Evolutionary conservation across 2,888 invertebrate species (phyloP), one percentile per base, ranked within the genome.

Genomic region (Drosophila borealis): DNA sequence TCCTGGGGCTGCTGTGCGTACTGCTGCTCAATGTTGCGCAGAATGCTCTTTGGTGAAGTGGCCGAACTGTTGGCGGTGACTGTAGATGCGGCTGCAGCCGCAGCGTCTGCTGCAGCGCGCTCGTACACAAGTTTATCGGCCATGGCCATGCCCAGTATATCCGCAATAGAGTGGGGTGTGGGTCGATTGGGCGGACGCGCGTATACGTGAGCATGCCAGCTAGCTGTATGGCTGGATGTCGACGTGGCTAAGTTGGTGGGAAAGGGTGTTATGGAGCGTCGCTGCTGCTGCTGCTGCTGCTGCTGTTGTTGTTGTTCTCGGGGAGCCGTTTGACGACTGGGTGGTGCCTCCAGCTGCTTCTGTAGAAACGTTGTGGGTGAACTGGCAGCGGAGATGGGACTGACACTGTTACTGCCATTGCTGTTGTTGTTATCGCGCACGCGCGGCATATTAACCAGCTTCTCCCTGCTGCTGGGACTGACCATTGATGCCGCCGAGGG

Each of bases 141-240:
- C 49, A 70, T 54, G 36, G 68, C 75, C 66, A 88, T 82, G 69
- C 97, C 97, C 82, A 98, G 93, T 78, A 98, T 98, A 91, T 98
- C 96, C 76, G 96, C 96, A 89, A 98, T 98, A 42, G 95, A 95
- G 92, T 97, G 97, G 4, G 97, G 96, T 2, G 98, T 98, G 1
- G 97, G 97, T 60, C 94, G 94, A 81, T 95, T 95, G 10, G 96
- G 96, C 11, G 97, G 95, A 82, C 95, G 95, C 3, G 95, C 96
- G 91, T 98, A 98, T 21, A 97, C 96, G 92, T 98, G 98, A 37
- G 97, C 96, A 93, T 97, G 98, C 97, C 98, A 98, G 41, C 96
- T 92, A 25, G 92, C 84, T 6, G 60, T 70, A 29, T 77, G 70
- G 33, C 19, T 59, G n/a, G 42, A 13, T 37, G 13, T 25, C 6